Base-by-base conservation (phyloP, 2,113 vertebrate species). In the Mus pahari region DNA sequence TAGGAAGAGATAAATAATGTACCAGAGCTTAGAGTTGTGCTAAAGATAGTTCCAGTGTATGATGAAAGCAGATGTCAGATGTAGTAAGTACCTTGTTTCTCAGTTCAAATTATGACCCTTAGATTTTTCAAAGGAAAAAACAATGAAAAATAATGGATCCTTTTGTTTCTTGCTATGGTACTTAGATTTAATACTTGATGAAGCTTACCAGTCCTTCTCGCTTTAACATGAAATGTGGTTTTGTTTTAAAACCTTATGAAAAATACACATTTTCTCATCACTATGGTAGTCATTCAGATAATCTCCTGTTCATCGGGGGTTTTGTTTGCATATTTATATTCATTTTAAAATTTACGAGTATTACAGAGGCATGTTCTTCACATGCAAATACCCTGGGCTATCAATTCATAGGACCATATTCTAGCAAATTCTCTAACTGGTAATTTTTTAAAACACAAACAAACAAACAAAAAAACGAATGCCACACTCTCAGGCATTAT, bases 51-150 rank as follows among this genome's bases (percentile, higher is more conserved):
- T 78, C 95, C 93, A 24, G 66, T 73, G 0, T 64, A 96, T 87
- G 50, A 68, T 70, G 96, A 92, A 66, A 0, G 55, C 62, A 95
- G 94, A 87, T 96, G 50, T 62, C 95, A 89, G 86, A 33, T 36
- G 28, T 33, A 94, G 98, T 98, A 96, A 98, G 98, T 98, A 97
- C 70, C 17, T 9, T 91, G 87, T 96, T 95, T 86, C 97, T 95
- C n/a, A 48, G 60, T 92, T 14, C 4, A 28, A 92, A 22, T 26
- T 16, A 62, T 3, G 22, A 92, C 17, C 71, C 50, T 71, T 78
- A 36, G 36, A 73, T 93, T 90, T n/a, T 71, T 68, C 36, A 71
- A 90, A 48, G n/a, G 53, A 55, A 73, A 73, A 3, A 90, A 26
- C 0, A 2, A 70, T 48, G 39, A 13, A 11, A 0, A 4, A 0